These are phyloP conservation scores for Ctenochaetus hawaiiensis DNA, from an alignment of 2,797 vertebrate genomes.

Conservation along the genomic window DNA sequence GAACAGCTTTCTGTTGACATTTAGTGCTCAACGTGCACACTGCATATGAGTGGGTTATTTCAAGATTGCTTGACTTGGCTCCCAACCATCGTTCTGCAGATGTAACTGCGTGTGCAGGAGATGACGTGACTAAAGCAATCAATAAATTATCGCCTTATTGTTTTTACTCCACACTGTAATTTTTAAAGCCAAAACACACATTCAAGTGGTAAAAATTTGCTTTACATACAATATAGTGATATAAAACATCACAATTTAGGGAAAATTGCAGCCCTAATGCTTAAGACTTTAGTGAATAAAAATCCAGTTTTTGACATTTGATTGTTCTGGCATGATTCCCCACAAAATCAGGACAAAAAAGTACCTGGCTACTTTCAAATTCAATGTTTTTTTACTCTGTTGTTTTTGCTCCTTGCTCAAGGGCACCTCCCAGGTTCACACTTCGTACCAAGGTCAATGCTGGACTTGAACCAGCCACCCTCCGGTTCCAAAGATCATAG, in stretches of 20 bases:
- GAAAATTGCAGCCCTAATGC: background rate
- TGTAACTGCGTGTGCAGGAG: background rate
- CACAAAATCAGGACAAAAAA: too few relatives aligned
- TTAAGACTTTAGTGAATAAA: too few relatives aligned
- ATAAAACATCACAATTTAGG: background rate
- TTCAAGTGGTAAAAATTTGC: background rate
- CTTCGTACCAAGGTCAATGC: too few relatives aligned
- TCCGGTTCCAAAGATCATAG: background rate
- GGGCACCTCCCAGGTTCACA: too few relatives aligned
- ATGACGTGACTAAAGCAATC: conserved; percentile 6
- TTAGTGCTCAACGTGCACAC: conserved; percentile 21
- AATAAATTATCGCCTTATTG: conserved; percentile 7
- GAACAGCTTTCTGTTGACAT: conserved; percentile 54
- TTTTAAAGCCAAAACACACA: background rate
- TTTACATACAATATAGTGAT: background rate
- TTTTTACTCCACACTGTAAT: too few relatives aligned
- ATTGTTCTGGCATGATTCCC: too few relatives aligned
- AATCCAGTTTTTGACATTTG: too few relatives aligned
- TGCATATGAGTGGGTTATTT: conserved; percentile 21
- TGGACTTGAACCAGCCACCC: too few relatives aligned
- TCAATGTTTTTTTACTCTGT: too few relatives aligned
- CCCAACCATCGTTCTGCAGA: background rate
- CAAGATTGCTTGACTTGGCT: background rate
- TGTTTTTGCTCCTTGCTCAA: too few relatives aligned
- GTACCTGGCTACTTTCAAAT: too few relatives aligned